Evolutionary conservation across 2,113 vertebrate species (phyloP).

Genomic region (Hyperopisus bebe): DNA sequence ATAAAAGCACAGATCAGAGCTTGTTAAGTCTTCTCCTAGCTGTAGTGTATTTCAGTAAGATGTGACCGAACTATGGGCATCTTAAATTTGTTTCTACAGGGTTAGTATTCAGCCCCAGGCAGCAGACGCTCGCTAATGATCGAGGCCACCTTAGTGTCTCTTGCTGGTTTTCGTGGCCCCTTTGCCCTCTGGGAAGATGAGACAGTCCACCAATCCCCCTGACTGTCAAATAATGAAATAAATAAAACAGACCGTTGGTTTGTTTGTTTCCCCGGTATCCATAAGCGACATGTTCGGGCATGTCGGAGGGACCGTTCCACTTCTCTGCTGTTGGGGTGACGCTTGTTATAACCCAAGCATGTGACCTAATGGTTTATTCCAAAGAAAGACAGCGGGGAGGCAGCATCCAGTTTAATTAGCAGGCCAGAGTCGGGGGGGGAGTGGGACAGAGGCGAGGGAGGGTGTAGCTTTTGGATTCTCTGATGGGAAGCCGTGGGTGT

Average conservation of each 20-base stretch:
- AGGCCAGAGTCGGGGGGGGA: background rate
- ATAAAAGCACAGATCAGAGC: background rate
- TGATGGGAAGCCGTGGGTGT: background rate
- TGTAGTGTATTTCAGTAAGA: constrained; percentile 20
- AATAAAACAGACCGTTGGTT: background rate
- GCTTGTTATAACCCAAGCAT: background rate
- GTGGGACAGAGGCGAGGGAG: background rate
- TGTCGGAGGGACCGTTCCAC: constrained; percentile 34
- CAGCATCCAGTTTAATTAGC: background rate
- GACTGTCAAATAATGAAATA: background rate
- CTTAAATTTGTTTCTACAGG: background rate
- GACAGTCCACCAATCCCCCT: background rate
- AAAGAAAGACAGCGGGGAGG: background rate
- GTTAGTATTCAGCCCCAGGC: background rate
- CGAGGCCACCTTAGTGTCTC: background rate
- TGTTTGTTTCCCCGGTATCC: constrained; percentile 37
- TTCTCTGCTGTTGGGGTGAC: background rate
- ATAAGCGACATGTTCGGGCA: constrained; percentile 31
- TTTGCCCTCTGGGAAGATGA: background rate
- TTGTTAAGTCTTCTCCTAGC: background rate
- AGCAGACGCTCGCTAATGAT: background rate
- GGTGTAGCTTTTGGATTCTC: background rate
- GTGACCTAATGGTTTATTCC: background rate
- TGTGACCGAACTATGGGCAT: background rate
- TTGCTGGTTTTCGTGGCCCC: background rate